A percentile compares a stretch with the other conserved stretches of the same genome.
Conservation (phyloP, 2,888 invertebrate genomes). For the Crocallis elinguaria region DNA sequence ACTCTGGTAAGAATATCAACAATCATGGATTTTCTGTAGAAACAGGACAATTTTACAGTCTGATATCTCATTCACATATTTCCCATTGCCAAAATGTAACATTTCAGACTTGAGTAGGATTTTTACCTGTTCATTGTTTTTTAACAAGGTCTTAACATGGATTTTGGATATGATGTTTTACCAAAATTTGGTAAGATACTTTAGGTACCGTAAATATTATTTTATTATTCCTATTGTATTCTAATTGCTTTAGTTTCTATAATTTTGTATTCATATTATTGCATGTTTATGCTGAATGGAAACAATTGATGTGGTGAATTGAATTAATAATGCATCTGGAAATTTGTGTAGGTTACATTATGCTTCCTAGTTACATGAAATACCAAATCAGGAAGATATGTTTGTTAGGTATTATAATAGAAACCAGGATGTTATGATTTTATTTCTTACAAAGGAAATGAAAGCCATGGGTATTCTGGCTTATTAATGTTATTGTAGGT, state of each 20-base stretch:
- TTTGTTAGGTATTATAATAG: no score
- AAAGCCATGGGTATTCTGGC: no score
- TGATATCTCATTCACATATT: not conserved
- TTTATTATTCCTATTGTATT: not conserved
- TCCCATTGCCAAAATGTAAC: not conserved
- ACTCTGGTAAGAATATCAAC: constrained; percentile 69
- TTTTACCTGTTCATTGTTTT: constrained; percentile 2
- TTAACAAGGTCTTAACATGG: constrained; percentile 19
- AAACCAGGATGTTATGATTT: no score
- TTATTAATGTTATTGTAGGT: no score
- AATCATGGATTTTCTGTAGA: constrained; percentile 31
- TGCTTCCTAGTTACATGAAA: no score
- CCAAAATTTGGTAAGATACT: constrained; percentile 1
- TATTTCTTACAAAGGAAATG: no score
- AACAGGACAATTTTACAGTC: constrained; percentile 1
- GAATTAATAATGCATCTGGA: no score
- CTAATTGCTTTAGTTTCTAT: not conserved
- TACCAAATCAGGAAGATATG: no score
- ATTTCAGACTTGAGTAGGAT: no score
- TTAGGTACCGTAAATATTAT: not conserved
- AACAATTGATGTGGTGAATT: no score
- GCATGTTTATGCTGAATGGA: not conserved
- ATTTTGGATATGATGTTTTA: constrained; percentile 19
- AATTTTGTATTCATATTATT: not conserved
- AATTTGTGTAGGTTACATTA: no score